Evolutionary conservation across 2,113 vertebrate species (phyloP), one percentile per base, ranked within the genome.

Genomic region (Esox niger): DNA sequence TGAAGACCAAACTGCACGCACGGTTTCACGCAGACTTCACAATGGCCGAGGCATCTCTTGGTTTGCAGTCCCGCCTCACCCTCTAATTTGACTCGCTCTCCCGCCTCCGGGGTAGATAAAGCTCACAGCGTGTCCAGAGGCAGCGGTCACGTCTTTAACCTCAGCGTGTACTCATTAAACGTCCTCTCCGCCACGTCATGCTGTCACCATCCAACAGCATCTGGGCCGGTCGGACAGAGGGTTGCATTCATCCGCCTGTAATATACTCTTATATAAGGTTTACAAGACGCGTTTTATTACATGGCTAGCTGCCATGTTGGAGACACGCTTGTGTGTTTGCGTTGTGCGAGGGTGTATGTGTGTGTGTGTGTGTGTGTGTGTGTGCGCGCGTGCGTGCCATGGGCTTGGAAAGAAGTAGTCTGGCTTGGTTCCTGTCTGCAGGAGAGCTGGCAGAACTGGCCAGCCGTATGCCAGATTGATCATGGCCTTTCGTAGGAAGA

Each of bases 201-300:
- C 74, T 78, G 68, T 81, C 74, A 78, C 10, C 74, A 59, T 67
- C 58, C 29, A 10, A 68, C 47, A 49, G 20, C 64, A 70, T 83
- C 27, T 69, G 72, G 83, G 79, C 76, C 65, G 38, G 5, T 43
- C 13, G 38, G 38, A 70, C 68, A 82, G 68, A 43, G 59, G 71
- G 63, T 61, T 56, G 66, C 79, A 79, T 88, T 88, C 84, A 88
- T 87, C 84, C 80, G 83, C 78, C 73, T 68, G 54, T 80, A 77
- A 77, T 62, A 70, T 64, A 58, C 66, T 75, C 62, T 79, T 83
- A 82, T 75, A 83, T 88, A 82, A 86, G 80, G 76, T 84, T 88
- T 84, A 86, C 81, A 84, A 84, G 79, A 70, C 66, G 52, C 38
- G n/a, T 31, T 81, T 75, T 73, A 79, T 80, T 43, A 43, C 38